Conservation (phyloP, 2,888 invertebrate genomes). For the Sepiola atlantica region DNA sequence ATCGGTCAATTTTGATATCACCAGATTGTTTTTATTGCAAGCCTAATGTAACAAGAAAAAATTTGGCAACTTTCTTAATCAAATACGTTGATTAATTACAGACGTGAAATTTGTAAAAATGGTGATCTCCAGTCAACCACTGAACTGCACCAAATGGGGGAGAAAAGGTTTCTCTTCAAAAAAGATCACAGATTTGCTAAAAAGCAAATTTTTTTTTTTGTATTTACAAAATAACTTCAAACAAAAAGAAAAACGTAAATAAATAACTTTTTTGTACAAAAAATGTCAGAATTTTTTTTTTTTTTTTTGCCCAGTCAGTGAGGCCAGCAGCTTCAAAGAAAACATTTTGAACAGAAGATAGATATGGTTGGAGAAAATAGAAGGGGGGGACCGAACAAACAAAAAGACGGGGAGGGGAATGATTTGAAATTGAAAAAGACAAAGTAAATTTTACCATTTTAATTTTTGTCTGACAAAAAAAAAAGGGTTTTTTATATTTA, state of each 20-base stretch:
- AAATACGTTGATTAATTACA: neutral
- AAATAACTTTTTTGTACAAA: neutral
- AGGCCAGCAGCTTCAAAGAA: neutral
- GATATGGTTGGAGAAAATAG: neutral
- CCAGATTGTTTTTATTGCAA: neutral
- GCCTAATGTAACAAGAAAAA: neutral
- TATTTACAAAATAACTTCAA: neutral
- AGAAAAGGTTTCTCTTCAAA: neutral
- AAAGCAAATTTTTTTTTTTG: neutral
- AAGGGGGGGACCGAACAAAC: neutral
- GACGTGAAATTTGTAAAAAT: neutral
- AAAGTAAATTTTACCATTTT: neutral
- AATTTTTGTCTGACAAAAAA: neutral
- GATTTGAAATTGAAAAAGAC: neutral
- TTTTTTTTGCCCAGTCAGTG: neutral
- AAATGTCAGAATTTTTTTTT: neutral
- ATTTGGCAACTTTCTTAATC: neutral
- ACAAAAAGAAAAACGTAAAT: neutral
- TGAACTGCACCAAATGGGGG: neutral
- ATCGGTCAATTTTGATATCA: neutral
- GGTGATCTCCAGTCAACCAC: neutral
- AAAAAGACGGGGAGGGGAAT: neutral
- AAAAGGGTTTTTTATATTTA: neutral
- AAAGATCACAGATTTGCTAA: conserved; percentile 23
- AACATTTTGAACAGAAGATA: neutral